Evolutionary conservation across 2,888 invertebrate species (phyloP), one percentile per base, ranked within the genome.

Genomic region (Diabrotica balteata): DNA sequence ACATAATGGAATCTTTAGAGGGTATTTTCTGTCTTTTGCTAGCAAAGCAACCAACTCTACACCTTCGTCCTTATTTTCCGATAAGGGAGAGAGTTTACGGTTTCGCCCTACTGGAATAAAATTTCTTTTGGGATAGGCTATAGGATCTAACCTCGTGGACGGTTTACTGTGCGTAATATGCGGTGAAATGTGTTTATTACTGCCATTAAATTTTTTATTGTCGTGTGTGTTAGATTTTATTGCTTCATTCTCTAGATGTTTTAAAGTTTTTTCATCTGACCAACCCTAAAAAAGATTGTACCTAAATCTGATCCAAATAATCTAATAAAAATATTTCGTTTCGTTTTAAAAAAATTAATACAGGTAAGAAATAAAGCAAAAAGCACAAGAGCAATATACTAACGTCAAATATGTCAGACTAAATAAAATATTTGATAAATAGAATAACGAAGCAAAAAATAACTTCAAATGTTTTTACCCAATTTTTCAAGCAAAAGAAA

Each of bases 21-120:
- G 85, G 59, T 86, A 85, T 63, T 87, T 86, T 68, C 91, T 86
- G 74, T 90, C 87, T 71, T 90, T 88, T 32, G 92, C 91, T 72
- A 94, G 83, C 59, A 94, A 84, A 3, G 93, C 91, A 64, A 93
- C 93, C 78, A 94, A 85, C 83, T 93, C 93, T 59, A 92, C 88
- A 32, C 93, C 93, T 22, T 90, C 75, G 66, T 79, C 81, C 73
- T 81, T 80, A 75, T 75, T 69, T 55, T 77, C 72, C 9, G 74
- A 80, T 80, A 80, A 79, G 75, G 81, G 78, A 66, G 80, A 77
- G 81, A 82, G 81, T 78, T 76, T 79, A 52, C 75, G 65, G 63
- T 73, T 73, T 66, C 70, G 77, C 11, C 73, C 73, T 9, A 75
- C 73, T 8, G 73, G 61, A 47, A 76, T 63, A 53, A 78, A 75